Percentiles rank a stretch among this genome's conserved stretches.
Evolutionary conservation across 1,140 invertebrate species (phyloP).

Genomic region (Maniola jurtina): DNA sequence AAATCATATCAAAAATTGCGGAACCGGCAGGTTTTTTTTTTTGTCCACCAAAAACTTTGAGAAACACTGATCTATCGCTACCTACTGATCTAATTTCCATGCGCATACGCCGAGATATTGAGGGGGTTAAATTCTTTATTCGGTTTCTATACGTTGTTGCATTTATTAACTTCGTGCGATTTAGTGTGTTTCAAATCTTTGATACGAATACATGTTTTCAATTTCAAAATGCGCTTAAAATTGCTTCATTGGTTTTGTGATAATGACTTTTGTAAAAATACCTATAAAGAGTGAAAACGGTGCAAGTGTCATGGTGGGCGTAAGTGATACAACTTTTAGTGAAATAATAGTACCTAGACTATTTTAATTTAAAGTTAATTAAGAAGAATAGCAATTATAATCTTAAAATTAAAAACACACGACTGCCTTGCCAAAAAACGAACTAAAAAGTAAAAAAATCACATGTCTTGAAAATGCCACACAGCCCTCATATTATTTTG

Average conservation of each 20-base stretch:
- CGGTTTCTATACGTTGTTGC: conserved; percentile 60
- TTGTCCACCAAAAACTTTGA: conserved; percentile 40
- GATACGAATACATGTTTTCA: conserved; percentile 48
- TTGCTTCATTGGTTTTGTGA: neutral
- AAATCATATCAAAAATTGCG: too few relatives aligned
- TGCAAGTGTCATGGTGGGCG: neutral
- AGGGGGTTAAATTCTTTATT: conserved; percentile 73
- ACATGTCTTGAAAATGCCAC: too few relatives aligned
- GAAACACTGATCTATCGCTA: conserved; percentile 44
- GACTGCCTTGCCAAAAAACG: too few relatives aligned
- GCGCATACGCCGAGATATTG: conserved; percentile 60
- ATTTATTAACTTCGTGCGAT: conserved; percentile 66
- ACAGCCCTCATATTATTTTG: too few relatives aligned
- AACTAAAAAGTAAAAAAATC: too few relatives aligned
- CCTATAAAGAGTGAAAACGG: neutral
- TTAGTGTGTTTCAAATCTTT: conserved; percentile 68
- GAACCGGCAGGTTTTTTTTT: too few relatives aligned
- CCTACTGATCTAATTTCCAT: conserved; percentile 78
- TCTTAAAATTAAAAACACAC: too few relatives aligned
- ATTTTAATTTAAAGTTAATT: too few relatives aligned
- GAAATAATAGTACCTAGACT: neutral
- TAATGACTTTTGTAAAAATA: neutral
- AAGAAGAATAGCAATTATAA: too few relatives aligned
- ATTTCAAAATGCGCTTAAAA: conserved; percentile 4
- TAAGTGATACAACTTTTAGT: neutral